Conservation (phyloP, 2,113 vertebrate genomes). For the Callopanchax toddi region DNA sequence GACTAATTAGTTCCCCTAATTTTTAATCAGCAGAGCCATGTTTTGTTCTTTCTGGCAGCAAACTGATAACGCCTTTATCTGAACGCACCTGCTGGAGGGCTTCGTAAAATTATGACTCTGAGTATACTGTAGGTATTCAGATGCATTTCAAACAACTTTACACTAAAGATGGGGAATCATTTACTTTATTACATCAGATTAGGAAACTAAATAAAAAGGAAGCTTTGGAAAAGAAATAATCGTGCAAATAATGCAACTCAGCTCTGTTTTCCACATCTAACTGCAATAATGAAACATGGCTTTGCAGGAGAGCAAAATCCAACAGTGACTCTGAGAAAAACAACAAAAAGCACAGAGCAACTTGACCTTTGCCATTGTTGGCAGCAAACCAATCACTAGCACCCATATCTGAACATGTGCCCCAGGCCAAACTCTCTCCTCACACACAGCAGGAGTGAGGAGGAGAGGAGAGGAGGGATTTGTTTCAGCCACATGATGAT, state of each 20-base stretch:
- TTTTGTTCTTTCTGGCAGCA: conserved; percentile 67
- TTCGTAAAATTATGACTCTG: conserved; percentile 40
- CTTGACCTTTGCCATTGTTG: conserved; percentile 92
- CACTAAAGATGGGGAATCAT: conserved; percentile 25
- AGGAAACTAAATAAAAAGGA: conserved; percentile 47
- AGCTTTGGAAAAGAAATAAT: conserved; percentile 38
- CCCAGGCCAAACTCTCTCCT: conserved; percentile 91
- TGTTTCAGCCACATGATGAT: conserved; percentile 70
- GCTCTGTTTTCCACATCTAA: conserved; percentile 38
- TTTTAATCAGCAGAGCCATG: conserved; percentile 64
- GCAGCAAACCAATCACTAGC: conserved; percentile 94
- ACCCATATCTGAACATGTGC: conserved; percentile 97
- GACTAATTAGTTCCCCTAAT: conserved; percentile 68
- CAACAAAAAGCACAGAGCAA: conserved; percentile 85
- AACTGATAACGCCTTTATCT: conserved; percentile 67
- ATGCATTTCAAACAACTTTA: conserved; percentile 42
- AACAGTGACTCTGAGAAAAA: conserved; percentile 78
- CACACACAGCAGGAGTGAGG: conserved; percentile 82
- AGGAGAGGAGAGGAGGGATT: conserved; percentile 77
- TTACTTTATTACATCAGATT: conserved; percentile 28
- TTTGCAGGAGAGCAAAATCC: conserved; percentile 65
- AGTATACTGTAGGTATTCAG: conserved; percentile 34
- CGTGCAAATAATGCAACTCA: conserved; percentile 33
- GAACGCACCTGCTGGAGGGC: conserved; percentile 62
- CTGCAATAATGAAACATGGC: conserved; percentile 66